Base-by-base conservation (phyloP, 1,140 invertebrate species). In the Zaprionus lachaisei region DNA sequence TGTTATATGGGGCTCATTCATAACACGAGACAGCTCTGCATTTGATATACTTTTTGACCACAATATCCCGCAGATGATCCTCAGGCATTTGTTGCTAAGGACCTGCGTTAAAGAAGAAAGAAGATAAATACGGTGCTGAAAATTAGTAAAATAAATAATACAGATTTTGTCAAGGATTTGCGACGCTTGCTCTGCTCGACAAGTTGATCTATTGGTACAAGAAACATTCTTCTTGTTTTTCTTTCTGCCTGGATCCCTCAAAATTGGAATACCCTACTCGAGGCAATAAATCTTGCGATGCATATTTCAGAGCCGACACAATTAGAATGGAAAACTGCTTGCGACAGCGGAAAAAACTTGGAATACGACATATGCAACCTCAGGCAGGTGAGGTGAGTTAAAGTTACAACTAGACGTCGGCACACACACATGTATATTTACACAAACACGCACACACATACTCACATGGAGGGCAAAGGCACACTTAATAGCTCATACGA, bases 401-500 rank as follows among this genome's bases (percentile, higher is more conserved):
- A 78, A 87, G 74, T 77, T 80, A 78, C 47, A 73, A 64, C 83
- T 67, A 77, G 57, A 66, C 61, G 54, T n/a, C 55, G 31, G n/a
- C 34, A 49, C 61, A 71, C 31, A 67, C 24, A 41, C 38, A 34
- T 17, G 38, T 44, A 57, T 24, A 66, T 17, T 24, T 17, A 14
- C 44, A 28, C 38, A 5, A 26, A 69, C 79, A 70, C 51, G 17
- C 34, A 41, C 60, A 71, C 34, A 79, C 64, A 54, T n/a, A n/a
- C 49, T 54, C n/a, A n/a, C 47, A 34, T n/a, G 51, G 44, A 51
- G 22, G 64, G 31, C 55, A 66, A 44, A 60, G 76, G 60, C 55
- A 41, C 70, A 77, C 78, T 81, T 79, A 89, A 87, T 87, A 89
- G 84, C 84, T 87, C 84, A 89, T 81, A 89, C 69, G 85, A 79